phyloP scores from a whole-genome alignment of 2,113 vertebrate species.

The Recurvirostra avosetta region DNA sequence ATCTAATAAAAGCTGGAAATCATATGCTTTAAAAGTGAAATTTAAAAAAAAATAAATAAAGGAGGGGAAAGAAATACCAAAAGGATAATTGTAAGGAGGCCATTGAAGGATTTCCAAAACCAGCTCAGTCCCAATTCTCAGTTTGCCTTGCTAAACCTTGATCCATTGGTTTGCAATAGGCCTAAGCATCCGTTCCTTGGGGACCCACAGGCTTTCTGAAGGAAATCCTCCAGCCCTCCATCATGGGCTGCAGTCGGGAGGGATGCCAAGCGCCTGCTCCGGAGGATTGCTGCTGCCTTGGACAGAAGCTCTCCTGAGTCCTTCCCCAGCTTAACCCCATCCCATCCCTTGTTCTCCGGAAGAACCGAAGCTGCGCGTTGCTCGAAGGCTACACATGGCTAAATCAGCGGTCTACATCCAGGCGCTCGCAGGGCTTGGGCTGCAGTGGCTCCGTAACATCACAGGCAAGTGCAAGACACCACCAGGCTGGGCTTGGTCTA shows the following conservation, averaged over 20 bases:
- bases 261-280: neutral
- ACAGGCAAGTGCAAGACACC: neutral
- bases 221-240: neutral
- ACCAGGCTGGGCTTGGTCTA: neutral
- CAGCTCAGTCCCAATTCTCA: neutral
- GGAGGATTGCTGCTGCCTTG: neutral
- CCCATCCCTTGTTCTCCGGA: neutral
- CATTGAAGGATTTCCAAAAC: neutral
- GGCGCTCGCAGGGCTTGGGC: neutral
- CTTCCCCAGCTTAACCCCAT: neutral
- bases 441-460: accelerated
- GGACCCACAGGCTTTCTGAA: neutral
- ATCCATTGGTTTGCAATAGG: neutral
- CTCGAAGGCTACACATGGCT: accelerated
- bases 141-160: neutral
- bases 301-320: neutral
- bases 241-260: neutral
- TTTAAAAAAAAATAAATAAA: neutral
- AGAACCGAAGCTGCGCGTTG: neutral
- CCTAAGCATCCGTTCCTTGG: neutral
- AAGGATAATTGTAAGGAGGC: neutral
- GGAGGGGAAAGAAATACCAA: neutral
- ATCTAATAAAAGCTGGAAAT: conserved; percentile 13
- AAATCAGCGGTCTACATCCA: neutral
- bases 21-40: neutral